These are phyloP conservation scores for Julus scandinavius DNA, from an alignment of 2,888 invertebrate species.

Conservation along the genomic window DNA sequence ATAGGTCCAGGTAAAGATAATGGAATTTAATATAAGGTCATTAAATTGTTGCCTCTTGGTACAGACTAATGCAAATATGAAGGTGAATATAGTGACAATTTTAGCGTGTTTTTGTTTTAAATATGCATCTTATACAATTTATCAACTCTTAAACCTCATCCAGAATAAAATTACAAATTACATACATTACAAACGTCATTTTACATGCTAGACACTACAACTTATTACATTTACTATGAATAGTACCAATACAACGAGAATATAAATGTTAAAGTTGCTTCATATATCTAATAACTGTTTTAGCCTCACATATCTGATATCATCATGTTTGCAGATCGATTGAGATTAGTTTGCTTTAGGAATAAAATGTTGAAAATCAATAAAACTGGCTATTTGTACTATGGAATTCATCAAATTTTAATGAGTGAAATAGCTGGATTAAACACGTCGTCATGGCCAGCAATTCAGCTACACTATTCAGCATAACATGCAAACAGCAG, in stretches of 20 bases:
- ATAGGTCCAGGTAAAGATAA: not conserved
- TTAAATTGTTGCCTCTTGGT: not conserved
- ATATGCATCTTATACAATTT: too few relatives aligned
- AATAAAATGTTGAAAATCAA: constrained; percentile 35
- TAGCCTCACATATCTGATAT: not conserved
- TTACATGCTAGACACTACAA: too few relatives aligned
- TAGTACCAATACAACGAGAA: too few relatives aligned
- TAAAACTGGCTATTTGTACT: not conserved
- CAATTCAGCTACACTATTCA: not conserved
- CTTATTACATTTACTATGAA: too few relatives aligned
- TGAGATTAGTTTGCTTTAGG: not conserved
- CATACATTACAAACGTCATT: too few relatives aligned
- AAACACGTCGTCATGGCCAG: not conserved
- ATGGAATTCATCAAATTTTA: not conserved
- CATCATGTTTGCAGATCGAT: not conserved
- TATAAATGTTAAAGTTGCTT: not conserved
- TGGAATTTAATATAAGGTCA: not conserved
- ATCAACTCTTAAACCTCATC: too few relatives aligned
- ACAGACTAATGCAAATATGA: not conserved
- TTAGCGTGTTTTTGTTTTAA: too few relatives aligned
- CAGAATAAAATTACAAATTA: too few relatives aligned
- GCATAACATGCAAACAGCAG: not conserved
- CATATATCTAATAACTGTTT: not conserved
- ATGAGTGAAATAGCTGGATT: not conserved
- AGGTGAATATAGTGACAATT: too few relatives aligned